Conservation (phyloP, 2,113 vertebrate genomes). For the Trogon melanurus region DNA sequence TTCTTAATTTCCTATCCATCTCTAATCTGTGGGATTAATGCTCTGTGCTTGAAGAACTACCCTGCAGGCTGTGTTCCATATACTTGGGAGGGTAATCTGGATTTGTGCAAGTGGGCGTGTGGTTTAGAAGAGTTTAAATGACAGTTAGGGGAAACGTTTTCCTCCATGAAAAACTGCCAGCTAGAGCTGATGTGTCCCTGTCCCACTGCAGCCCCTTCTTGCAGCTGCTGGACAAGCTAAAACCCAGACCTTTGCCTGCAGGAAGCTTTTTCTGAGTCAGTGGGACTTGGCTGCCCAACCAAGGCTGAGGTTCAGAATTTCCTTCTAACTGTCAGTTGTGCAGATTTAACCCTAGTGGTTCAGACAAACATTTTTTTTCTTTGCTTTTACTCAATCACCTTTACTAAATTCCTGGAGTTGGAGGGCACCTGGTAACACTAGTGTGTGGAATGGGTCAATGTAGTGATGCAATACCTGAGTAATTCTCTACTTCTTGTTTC, state of each 20-base stretch:
- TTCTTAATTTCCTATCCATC: constrained; percentile 38
- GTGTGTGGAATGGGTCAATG: not conserved
- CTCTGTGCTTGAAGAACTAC: not conserved
- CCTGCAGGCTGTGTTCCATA: not conserved
- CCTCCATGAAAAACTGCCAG: not conserved
- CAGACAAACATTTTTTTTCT: not conserved
- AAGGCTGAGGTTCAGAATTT: not conserved
- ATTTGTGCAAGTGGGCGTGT: not conserved
- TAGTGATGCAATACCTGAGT: not conserved
- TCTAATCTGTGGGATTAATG: constrained; percentile 57
- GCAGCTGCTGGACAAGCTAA: not conserved
- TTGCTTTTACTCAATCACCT: not conserved
- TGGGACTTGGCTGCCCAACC: not conserved
- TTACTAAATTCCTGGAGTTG: not conserved
- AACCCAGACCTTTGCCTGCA: not conserved
- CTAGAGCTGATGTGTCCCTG: not conserved
- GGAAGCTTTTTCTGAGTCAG: not conserved
- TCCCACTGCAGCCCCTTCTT: not conserved
- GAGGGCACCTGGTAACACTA: not conserved
- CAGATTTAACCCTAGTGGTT: not conserved
- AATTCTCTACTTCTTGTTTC: not conserved
- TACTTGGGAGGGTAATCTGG: not conserved
- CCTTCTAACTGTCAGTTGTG: not conserved
- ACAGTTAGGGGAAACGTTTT: not conserved
- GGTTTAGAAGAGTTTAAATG: not conserved